Base-by-base conservation (phyloP, 2,797 vertebrate genomes). In the Cuculus canorus region DNA sequence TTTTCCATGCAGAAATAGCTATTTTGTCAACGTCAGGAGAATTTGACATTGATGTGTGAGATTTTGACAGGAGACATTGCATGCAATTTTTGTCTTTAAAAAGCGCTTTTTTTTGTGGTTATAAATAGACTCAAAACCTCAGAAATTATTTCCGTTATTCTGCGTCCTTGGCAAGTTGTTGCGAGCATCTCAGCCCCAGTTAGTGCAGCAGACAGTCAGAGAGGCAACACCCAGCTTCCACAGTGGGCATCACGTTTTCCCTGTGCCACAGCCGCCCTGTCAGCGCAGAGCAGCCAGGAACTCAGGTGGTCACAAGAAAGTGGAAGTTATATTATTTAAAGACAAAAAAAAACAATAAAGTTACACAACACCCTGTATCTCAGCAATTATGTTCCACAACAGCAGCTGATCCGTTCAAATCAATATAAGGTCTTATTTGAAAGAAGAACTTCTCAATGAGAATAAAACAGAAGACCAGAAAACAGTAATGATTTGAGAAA, bases 61-160 rank as follows among this genome's bases (percentile, higher is more conserved):
- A 94, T 83, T 92, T 92, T 96, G 96, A 97, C 92, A 93, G 88
- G 52, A 95, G 88, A 96, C 66, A 84, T 95, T 95, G 91, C 60
- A 24, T 90, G 77, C 39, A 50, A 56, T 88, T 94, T 93, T 86
- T 94, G 72, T 69, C 80, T 95, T 88, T 82, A 71, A 92, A 94
- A 79, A 88, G 75, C 22, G 65, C 17, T 19, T 76, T 82, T 82
- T 76, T 7, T 70, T 3, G 16, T 4, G 23, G 47, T 45, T 94
- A 94, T 86, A 95, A 95, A 96, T 90, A 97, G 73, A n/a, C 45
- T 21, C n/a, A 65, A 95, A 92, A 76, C 35, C 82, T 76, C 27
- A 1, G 82, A 45, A 91, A 86, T 70, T 50, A 79, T 91, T 94
- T 89, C 86, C 4, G 5, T 56, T 91, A 52, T 56, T 68, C 76